A percentile compares a stretch with the other conserved stretches of the same genome.
These are phyloP conservation scores for Ciconia boyciana DNA, from an alignment of 2,113 vertebrate genomes.

Conservation along the genomic window DNA sequence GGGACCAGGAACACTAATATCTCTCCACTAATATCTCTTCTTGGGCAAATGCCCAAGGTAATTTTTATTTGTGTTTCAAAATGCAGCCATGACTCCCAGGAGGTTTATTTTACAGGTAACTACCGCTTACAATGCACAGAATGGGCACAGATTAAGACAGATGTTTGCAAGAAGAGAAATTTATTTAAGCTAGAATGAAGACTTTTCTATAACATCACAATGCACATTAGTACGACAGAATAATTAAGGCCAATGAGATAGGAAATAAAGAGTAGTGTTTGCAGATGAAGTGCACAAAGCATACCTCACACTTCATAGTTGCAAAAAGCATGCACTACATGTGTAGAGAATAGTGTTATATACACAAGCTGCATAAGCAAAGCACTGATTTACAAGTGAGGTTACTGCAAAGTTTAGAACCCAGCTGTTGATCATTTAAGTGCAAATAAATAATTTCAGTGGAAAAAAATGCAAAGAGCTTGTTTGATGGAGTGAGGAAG, in stretches of 20 bases:
- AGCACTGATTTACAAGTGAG: background rate
- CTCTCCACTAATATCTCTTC: background rate
- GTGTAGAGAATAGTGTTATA: background rate
- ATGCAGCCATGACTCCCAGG: background rate
- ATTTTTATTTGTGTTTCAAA: background rate
- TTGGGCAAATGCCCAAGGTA: background rate
- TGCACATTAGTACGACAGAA: background rate
- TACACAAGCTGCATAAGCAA: background rate
- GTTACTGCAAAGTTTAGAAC: background rate
- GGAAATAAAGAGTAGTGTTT: background rate
- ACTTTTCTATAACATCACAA: background rate
- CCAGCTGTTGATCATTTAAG: background rate
- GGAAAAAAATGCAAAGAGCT: background rate
- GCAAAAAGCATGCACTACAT: fast-evolving
- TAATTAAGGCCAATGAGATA: background rate
- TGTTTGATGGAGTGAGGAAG: background rate
- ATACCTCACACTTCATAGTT: background rate
- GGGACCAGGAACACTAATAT: background rate
- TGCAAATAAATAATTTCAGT: background rate
- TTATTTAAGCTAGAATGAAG: background rate
- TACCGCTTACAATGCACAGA: background rate
- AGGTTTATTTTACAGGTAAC: background rate
- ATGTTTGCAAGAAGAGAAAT: background rate
- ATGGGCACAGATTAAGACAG: background rate
- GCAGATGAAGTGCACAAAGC: background rate